phyloP scores from a whole-genome alignment of 2,888 invertebrate genomes.

The Coelopa pilipes region DNA sequence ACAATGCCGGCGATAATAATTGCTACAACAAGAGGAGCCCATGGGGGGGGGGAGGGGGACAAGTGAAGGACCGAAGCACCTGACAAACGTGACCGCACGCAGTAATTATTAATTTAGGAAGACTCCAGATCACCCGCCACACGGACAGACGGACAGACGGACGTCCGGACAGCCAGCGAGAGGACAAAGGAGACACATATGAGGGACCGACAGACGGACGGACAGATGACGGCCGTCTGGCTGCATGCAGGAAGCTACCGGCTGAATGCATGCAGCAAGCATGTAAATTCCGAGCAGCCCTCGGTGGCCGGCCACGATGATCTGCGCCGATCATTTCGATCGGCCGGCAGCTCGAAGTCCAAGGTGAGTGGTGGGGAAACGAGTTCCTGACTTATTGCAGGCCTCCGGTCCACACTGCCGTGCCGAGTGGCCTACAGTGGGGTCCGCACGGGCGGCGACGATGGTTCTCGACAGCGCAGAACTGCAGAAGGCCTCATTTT shows the following conservation, averaged over 20 bases:
- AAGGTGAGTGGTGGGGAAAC: conserved; percentile 26
- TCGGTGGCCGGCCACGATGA: background rate
- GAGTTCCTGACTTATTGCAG: background rate
- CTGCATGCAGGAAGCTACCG: too few relatives aligned
- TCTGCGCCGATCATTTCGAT: conserved; percentile 5
- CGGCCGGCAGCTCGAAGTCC: conserved; percentile 10
- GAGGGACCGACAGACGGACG: conserved; percentile 14
- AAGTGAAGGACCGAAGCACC: conserved; percentile 41
- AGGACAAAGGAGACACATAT: conserved; percentile 16
- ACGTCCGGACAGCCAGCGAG: conserved; percentile 10
- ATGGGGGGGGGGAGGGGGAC: background rate
- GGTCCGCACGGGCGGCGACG: too few relatives aligned
- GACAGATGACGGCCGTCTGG: background rate
- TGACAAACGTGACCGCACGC: conserved; percentile 51
- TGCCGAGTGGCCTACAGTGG: too few relatives aligned
- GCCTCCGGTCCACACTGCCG: too few relatives aligned
- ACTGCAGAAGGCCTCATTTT: too few relatives aligned
- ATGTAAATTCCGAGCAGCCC: conserved; percentile 20
- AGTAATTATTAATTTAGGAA: conserved; percentile 46
- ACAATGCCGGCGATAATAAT: background rate
- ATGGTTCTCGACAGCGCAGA: too few relatives aligned
- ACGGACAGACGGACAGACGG: conserved; percentile 33
- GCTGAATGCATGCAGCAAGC: background rate
- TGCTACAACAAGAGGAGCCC: background rate
- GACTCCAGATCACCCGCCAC: conserved; percentile 36